These are phyloP conservation scores for Agrenia bidenticulata DNA, from an alignment of 2,888 invertebrate species.

Conservation along the genomic window DNA sequence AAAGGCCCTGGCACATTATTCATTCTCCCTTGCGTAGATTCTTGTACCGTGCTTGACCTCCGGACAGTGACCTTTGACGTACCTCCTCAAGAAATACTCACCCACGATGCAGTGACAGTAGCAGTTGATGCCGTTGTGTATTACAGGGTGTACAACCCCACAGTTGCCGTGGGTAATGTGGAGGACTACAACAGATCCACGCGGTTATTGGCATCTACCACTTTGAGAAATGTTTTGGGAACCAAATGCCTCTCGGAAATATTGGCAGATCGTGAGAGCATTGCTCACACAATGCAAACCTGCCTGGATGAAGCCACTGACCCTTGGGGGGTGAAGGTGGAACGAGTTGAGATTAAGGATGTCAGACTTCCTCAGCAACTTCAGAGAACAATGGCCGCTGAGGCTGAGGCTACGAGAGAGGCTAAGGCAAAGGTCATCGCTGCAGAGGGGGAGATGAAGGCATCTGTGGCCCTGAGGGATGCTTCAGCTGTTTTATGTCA, in stretches of 20 bases:
- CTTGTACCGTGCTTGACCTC: constrained; percentile 62
- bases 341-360: constrained; percentile 39
- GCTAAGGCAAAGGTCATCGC: constrained; percentile 75
- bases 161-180: constrained; percentile 61
- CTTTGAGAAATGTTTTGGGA: constrained; percentile 20
- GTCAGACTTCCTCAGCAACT: constrained; percentile 32
- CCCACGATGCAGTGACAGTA: constrained; percentile 60
- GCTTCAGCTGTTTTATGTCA: constrained; percentile 94
- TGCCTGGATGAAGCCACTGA: constrained; percentile 36
- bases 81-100: constrained; percentile 63
- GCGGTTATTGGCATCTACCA: constrained; percentile 28
- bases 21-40: constrained; percentile 65
- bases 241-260: constrained; percentile 18
- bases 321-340: constrained; percentile 38
- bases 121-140: constrained; percentile 58
- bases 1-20: constrained; percentile 64
- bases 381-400: constrained; percentile 57
- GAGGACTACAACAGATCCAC: constrained; percentile 56
- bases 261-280: constrained; percentile 18
- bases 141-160: constrained; percentile 57
- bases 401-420: constrained; percentile 59
- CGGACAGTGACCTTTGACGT: constrained; percentile 64
- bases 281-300: constrained; percentile 29
- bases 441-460: constrained; percentile 95
- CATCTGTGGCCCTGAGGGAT: constrained; percentile 86